Conservation (phyloP, 2,113 vertebrate species). For the Micronycteris hirsuta region DNA sequence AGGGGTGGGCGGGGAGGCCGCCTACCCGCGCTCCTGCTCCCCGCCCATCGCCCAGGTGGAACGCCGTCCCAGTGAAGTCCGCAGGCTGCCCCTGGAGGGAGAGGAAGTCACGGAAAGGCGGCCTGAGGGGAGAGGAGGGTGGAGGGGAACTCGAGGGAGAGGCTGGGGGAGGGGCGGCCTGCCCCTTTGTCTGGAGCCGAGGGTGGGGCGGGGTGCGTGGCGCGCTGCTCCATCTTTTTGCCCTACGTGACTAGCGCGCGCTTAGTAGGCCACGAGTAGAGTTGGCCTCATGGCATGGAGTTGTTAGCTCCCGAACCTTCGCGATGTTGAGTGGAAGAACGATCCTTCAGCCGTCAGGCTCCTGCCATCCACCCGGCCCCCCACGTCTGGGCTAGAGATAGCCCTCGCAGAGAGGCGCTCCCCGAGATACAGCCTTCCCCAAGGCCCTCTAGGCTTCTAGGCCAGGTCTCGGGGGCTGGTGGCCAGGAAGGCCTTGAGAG, state of each 20-base stretch:
- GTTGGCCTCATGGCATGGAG: neutral
- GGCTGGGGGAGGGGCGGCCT: constrained; percentile 53
- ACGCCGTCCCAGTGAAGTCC: neutral
- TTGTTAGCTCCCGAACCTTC: neutral
- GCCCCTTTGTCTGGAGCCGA: constrained; percentile 62
- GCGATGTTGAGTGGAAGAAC: neutral
- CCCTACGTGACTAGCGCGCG: neutral
- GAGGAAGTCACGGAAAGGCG: constrained; percentile 55
- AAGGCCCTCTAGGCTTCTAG: neutral
- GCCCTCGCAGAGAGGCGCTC: rapidly evolving
- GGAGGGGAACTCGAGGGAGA: neutral
- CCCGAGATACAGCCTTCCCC: neutral
- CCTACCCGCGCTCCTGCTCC: neutral
- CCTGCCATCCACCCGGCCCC: neutral
- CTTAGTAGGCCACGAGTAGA: constrained; percentile 46
- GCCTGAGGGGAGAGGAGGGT: neutral
- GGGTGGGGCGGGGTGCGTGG: constrained; percentile 54
- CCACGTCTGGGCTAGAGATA: neutral
- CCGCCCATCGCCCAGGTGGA: constrained; percentile 54
- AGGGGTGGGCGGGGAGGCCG: neutral
- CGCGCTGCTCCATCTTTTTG: constrained; percentile 53
- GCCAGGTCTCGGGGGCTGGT: neutral
- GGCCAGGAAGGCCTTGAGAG: neutral
- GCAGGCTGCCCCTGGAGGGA: neutral
- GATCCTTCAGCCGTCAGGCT: neutral